These are phyloP conservation scores for Blera fallax DNA, from an alignment of 2,888 invertebrate species.

Conservation along the genomic window DNA sequence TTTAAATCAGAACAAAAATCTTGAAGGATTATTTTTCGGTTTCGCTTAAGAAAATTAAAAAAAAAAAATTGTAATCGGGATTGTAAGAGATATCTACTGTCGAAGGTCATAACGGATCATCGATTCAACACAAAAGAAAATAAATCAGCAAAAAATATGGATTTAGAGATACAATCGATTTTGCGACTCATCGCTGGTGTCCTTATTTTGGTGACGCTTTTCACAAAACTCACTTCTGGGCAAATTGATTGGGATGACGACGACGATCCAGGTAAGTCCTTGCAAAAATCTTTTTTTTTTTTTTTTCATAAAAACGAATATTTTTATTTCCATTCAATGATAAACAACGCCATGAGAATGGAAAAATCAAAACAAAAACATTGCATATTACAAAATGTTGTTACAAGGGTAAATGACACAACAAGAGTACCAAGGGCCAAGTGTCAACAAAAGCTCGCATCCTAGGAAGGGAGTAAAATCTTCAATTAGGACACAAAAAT, in stretches of 20 bases:
- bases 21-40: background rate
- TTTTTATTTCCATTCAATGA: constrained; percentile 9
- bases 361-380: background rate
- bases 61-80: background rate
- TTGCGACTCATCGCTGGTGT: constrained; percentile 76
- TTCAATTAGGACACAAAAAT: constrained; percentile 70
- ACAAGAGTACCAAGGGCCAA: constrained; percentile 32
- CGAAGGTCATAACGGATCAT: background rate
- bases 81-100: background rate
- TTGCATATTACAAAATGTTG: constrained; percentile 1
- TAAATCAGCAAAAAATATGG: constrained; percentile 64
- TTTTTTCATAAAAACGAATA: background rate
- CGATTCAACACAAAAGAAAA: background rate
- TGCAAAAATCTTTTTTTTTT: background rate
- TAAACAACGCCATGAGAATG: background rate
- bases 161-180: constrained; percentile 73
- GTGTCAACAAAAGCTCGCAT: constrained; percentile 44
- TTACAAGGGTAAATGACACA: constrained; percentile 64
- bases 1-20: background rate
- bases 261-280: constrained; percentile 82
- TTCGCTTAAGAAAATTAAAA: background rate
- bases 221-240: constrained; percentile 79
- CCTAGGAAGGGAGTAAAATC: constrained; percentile 22
- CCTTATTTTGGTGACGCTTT: constrained; percentile 77
- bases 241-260: constrained; percentile 83